Conservation (phyloP, 2,888 invertebrate species). For the Alentia gelatinosa region DNA sequence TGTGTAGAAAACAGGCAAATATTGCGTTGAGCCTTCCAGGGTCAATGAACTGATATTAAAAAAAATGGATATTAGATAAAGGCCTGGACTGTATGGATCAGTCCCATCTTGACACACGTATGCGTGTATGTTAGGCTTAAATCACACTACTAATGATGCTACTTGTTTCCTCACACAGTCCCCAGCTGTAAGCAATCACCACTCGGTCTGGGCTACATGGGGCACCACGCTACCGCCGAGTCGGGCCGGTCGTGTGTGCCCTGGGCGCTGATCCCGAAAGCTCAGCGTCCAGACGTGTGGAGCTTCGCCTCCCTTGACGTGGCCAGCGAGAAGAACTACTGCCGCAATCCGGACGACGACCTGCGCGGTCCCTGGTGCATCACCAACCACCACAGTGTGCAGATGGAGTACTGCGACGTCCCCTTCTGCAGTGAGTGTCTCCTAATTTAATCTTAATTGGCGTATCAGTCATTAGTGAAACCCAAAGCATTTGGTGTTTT, state of each 20-base stretch:
- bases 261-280: neutral
- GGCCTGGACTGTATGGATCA: neutral
- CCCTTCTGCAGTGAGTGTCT: slow-evolving; percentile 60
- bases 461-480: too few species aligned
- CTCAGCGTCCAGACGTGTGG: slow-evolving; percentile 51
- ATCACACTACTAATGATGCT: too few species aligned
- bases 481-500: too few species aligned
- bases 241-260: slow-evolving; percentile 6
- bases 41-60: too few species aligned
- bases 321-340: slow-evolving; percentile 55
- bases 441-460: too few species aligned
- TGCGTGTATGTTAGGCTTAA: too few species aligned
- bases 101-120: too few species aligned
- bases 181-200: slow-evolving; percentile 12
- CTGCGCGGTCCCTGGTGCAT: slow-evolving; percentile 63
- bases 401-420: slow-evolving; percentile 62
- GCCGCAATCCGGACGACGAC: slow-evolving; percentile 63
- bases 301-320: slow-evolving; percentile 16
- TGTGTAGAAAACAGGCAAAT: too few species aligned
- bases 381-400: slow-evolving; percentile 53
- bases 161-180: slow-evolving; percentile 37
- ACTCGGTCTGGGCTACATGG: slow-evolving; percentile 8
- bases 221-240: neutral
- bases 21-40: too few species aligned
- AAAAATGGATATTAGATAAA: too few species aligned